phyloP scores from a whole-genome alignment of 2,113 vertebrate species.

The Phalacrocorax carbo region DNA sequence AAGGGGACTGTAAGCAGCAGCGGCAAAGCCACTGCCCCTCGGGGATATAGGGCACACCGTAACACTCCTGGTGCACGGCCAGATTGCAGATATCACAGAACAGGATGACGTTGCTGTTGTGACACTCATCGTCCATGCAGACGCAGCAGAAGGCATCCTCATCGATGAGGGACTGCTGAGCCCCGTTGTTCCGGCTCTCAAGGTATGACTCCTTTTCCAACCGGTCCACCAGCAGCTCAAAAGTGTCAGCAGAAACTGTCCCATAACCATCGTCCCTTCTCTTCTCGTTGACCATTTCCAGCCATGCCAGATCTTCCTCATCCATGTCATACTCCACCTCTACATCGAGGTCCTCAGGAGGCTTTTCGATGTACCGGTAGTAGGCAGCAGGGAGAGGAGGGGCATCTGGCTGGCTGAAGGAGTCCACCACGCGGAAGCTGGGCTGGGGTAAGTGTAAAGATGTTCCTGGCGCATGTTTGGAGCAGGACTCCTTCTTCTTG shows the following conservation, averaged over 20 bases:
- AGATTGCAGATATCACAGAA: constrained; percentile 98
- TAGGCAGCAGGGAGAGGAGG: constrained; percentile 84
- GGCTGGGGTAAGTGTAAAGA: constrained; percentile 86
- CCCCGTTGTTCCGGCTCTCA: constrained; percentile 85
- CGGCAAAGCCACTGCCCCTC: constrained; percentile 98
- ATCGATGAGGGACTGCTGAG: constrained; percentile 86
- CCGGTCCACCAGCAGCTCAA: constrained; percentile 91
- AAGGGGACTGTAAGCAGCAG: constrained; percentile 94
- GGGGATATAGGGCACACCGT: constrained; percentile 94
- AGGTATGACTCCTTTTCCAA: constrained; percentile 93
- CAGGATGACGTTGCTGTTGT: constrained; percentile 97
- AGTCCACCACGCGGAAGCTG: constrained; percentile 86
- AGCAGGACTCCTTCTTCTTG: constrained; percentile 85
- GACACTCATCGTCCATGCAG: constrained; percentile 97
- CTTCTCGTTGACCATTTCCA: constrained; percentile 92
- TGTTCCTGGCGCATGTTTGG: constrained; percentile 67
- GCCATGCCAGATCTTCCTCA: constrained; percentile 92
- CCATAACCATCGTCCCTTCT: constrained; percentile 84
- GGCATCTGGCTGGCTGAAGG: constrained; percentile 76
- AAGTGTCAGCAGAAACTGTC: constrained; percentile 83
- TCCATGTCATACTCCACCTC: constrained; percentile 98
- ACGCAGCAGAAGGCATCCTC: constrained; percentile 98
- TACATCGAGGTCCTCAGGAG: constrained; percentile 84
- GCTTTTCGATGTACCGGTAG: constrained; percentile 91
- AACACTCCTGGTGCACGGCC: constrained; percentile 98